phyloP scores from a whole-genome alignment of 1,140 invertebrate species.

The Trissolcus basalis region DNA sequence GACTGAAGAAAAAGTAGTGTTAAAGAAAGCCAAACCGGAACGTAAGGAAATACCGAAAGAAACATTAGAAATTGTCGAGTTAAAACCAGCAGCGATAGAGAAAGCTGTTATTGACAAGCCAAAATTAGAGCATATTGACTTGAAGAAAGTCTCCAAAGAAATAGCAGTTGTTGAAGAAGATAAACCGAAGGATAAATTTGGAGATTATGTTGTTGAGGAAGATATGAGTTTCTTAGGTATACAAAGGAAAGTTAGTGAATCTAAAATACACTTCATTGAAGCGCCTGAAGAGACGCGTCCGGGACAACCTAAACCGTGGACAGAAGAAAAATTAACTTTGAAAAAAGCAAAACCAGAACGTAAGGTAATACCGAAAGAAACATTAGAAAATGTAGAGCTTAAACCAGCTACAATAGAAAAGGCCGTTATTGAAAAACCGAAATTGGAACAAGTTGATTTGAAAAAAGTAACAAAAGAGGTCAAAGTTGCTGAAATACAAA shows the following conservation, averaged over 20 bases:
- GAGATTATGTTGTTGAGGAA: neutral
- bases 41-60: slow-evolving; percentile 71
- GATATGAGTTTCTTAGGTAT: neutral
- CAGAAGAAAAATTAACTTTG: slow-evolving; percentile 71
- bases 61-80: slow-evolving; percentile 64
- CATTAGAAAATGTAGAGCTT: slow-evolving; percentile 70
- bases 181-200: slow-evolving; percentile 59
- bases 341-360: slow-evolving; percentile 63
- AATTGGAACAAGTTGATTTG: slow-evolving; percentile 65
- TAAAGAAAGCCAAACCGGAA: slow-evolving; percentile 67
- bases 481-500: slow-evolving; percentile 55
- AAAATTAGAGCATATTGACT: neutral
- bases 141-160: neutral
- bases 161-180: neutral
- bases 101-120: slow-evolving; percentile 14
- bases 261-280: too few relatives aligned
- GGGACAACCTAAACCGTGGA: slow-evolving; percentile 72
- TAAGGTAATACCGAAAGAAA: slow-evolving; percentile 67
- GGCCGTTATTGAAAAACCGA: slow-evolving; percentile 61
- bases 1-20: slow-evolving; percentile 73
- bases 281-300: too few relatives aligned
- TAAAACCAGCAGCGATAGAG: slow-evolving; percentile 67
- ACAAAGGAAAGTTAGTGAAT: too few relatives aligned
- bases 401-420: slow-evolving; percentile 74
- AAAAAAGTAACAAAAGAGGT: slow-evolving; percentile 15